Conservation (phyloP, 2,797 vertebrate genomes). For the Xenentodon cancila region DNA sequence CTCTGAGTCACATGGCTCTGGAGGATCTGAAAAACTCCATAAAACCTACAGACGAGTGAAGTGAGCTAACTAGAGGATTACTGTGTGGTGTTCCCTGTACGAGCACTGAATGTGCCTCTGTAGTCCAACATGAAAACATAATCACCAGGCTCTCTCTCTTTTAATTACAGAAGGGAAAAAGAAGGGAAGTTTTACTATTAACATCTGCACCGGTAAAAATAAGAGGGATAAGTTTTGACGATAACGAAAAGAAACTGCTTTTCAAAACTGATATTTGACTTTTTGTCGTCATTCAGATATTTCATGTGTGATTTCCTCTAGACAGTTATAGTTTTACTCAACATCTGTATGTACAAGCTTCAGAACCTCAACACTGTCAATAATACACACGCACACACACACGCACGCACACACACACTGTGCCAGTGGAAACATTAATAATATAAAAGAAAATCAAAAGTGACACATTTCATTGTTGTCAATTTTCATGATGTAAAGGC, state of each 20-base stretch:
- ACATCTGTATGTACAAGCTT: not conserved
- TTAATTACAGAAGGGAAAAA: slow-evolving; percentile 60
- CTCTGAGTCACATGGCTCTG: slow-evolving; percentile 67
- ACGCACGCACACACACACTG: slow-evolving; percentile 5
- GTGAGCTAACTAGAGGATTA: slow-evolving; percentile 50
- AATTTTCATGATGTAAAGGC: no score
- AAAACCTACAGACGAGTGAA: slow-evolving; percentile 65
- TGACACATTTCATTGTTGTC: no score
- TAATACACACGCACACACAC: no score
- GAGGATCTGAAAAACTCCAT: slow-evolving; percentile 68
- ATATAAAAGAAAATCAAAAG: no score
- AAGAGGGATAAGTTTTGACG: slow-evolving; percentile 14
- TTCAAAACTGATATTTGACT: slow-evolving; percentile 3
- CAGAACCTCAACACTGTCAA: not conserved
- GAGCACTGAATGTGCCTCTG: slow-evolving; percentile 41
- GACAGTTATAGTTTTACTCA: not conserved
- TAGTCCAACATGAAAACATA: slow-evolving; percentile 69
- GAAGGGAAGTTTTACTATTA: slow-evolving; percentile 50
- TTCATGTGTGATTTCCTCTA: not conserved
- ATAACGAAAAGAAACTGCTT: slow-evolving; percentile 15
- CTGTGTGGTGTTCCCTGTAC: slow-evolving; percentile 59
- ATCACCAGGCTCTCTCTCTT: slow-evolving; percentile 61
- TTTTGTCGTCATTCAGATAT: slow-evolving; percentile 4
- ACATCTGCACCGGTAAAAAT: slow-evolving; percentile 54
- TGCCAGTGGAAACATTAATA: no score